These are phyloP conservation scores for Microctonus brassicae DNA, from an alignment of 2,888 invertebrate genomes.

Conservation along the genomic window DNA sequence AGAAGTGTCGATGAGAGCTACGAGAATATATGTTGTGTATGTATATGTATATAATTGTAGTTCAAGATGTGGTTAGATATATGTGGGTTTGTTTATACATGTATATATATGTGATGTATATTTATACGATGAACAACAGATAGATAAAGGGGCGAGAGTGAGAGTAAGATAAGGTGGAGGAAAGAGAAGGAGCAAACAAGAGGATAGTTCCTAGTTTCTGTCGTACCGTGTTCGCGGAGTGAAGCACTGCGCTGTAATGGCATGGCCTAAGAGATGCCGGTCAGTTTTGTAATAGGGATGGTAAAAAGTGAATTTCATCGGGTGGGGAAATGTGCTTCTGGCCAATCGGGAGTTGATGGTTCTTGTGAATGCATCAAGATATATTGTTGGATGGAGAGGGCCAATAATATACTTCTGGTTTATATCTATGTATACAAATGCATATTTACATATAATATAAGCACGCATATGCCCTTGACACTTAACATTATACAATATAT, in stretches of 20 bases:
- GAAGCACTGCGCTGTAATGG: slow-evolving; percentile 69
- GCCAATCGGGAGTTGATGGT: slow-evolving; percentile 54
- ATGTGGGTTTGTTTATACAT: too few species aligned
- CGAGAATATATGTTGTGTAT: not conserved
- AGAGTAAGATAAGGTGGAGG: slow-evolving; percentile 30
- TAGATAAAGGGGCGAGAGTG: slow-evolving; percentile 23
- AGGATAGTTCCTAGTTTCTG: slow-evolving; percentile 22
- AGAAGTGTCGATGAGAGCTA: slow-evolving; percentile 17
- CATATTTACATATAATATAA: not conserved
- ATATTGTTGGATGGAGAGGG: slow-evolving; percentile 12
- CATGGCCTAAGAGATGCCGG: slow-evolving; percentile 69
- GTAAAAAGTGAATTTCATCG: slow-evolving; percentile 69
- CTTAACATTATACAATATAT: not conserved
- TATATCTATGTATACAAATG: slow-evolving; percentile 47
- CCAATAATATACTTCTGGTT: too few species aligned
- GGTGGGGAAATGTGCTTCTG: slow-evolving; percentile 65
- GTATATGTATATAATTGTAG: not conserved
- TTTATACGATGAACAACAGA: slow-evolving; percentile 17
- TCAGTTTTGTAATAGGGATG: slow-evolving; percentile 69
- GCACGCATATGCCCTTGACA: not conserved
- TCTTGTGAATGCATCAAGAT: not conserved
- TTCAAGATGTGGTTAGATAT: too few species aligned
- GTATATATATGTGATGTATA: slow-evolving; percentile 3
- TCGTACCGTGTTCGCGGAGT: slow-evolving; percentile 58
- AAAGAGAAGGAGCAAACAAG: slow-evolving; percentile 51